Base-by-base conservation (phyloP, 1,140 invertebrate genomes). In the Drosophila littoralis region DNA sequence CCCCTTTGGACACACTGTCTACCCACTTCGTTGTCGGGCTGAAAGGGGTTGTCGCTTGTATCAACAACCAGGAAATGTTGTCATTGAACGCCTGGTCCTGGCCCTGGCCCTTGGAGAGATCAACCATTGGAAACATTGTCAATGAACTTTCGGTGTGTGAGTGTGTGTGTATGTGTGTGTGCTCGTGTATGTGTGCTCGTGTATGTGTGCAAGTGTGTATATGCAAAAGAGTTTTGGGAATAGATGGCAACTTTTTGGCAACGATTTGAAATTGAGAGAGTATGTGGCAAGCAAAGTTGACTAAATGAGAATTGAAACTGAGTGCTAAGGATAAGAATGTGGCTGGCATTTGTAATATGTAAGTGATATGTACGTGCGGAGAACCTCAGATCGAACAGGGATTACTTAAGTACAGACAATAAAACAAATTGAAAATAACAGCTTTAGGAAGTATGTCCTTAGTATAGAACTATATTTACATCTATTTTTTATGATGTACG, bases 41-140 rank as follows among this genome's bases (percentile, higher is more conserved):
- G 32, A 58, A 59, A 28, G 28, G 33, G 42, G 45, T 38, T 54
- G 22, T 36, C 28, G 59, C 28, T 69, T 57, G 32, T 57, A 66
- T 69, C 64, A 67, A 64, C 79, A 74, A 75, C 45, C 57, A 74
- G 82, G 79, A 86, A 86, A 82, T 88, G 83, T 84, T 82, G 83
- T 60, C 73, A 72, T 75, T 75, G 72, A 70, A 50, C 36, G 36
- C 6, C 40, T 43, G 4, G 22, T 28, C 22, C 22, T 28, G 22
- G 22, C 32, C 17, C 36, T 46, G 33, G 15, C 64, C 52, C 73
- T 86, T 67, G 43, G 75, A 77, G 77, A 84, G 73, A 81, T 83
- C 42, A 57, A 12, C 66, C 79, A 82, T 15, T 73, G 61, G 17
- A 48, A 84, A 77, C 73, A 75, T 88, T 88, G 83, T 88, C 83